Base-by-base conservation (phyloP, 2,888 invertebrate species). In the Polyommatus icarus region DNA sequence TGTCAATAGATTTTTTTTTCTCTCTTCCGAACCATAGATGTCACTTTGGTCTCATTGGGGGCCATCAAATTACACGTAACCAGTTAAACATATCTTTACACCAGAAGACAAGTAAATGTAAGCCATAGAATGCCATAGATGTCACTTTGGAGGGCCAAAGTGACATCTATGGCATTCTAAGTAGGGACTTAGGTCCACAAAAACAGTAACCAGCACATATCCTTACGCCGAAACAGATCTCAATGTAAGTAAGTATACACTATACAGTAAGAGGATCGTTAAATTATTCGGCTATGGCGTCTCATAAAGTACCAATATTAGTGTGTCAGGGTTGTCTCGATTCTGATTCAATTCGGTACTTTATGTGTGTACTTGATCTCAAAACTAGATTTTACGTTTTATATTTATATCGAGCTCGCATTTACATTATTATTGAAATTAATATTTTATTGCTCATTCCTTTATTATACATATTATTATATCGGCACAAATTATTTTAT, bases 311-410 rank as follows among this genome's bases (percentile, higher is more conserved):
- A 67, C 24, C 59, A 59, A 59, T 61, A 32, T 67, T 29, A 29
- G 5, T 67, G 67, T 67, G 67, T 67, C 67, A 67, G 67, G 67
- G 67, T 32, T 67, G 18, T 67, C 67, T 67, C 32, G 32, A 67
- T 15, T 67, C 29, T 15, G 67, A 67, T 67, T 29, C 67, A 32
- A 67, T 29, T 67, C 18, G 67, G 67, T 29, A 67, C 15, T 67
- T 29, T 67, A 67, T 29, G 12, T 24, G 67, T 67, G 18, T 67
- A 67, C 29, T 32, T 67, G 67, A 67, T 18, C 67, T 67, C 67
- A 32, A 67, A 67, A 67, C 29, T 29, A 67, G 29, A 32, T 67
- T 67, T 67, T 67, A 29, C 67, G 29, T 59, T 20, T 20, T 8
- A 59, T 59, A 20, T 59, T 59, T 61, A 24, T 10, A 61, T 61